Base-by-base conservation (phyloP, 2,888 invertebrate species). In the Drosophila greeni region DNA sequence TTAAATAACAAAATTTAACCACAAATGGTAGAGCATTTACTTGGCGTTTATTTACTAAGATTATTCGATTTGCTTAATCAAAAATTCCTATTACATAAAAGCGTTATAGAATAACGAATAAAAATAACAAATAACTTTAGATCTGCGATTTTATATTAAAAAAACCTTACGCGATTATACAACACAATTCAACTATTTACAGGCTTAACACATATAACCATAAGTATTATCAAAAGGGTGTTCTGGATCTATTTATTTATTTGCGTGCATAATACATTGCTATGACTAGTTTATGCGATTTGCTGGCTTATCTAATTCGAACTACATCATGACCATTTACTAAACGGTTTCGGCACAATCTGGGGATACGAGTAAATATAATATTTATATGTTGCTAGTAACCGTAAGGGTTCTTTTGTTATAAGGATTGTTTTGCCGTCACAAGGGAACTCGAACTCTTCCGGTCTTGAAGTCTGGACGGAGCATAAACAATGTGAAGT, bases 271-370 rank as follows among this genome's bases (percentile, higher is more conserved):
- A 59, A 26, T 65, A 55, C 62, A 39, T 52, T 11, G 60, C 58
- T 71, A 66, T 79, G 80, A 81, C 80, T 81, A 80, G 82, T 77
- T 82, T 67, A 79, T 76, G 75, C 74, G 66, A 72, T 73, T 52
- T 56, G 65, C 56, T 54, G 42, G 51, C 61, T 47, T 39, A 3
- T 20, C 34, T 47, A 34, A 55, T 43, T 54, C 37, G 33, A 51
- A 37, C 43, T 57, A 53, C 29, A 48, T 57, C 29, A 43, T 57
- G 51, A 42, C 45, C 31, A 16, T 45, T 59, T 53, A 16, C 55
- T 12, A 55, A 58, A 52, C 39, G 47, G 56, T 61, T 76, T 78
- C 80, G 78, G 80, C 80, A 80, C 78, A 80, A 74, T 71, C 67
- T 78, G 76, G 78, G 75, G 64, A 54, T 67, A 51, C 42, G 43